Evolutionary conservation across 2,113 vertebrate species (phyloP), one percentile per base, ranked within the genome.

Genomic region (Hyperopisus bebe): DNA sequence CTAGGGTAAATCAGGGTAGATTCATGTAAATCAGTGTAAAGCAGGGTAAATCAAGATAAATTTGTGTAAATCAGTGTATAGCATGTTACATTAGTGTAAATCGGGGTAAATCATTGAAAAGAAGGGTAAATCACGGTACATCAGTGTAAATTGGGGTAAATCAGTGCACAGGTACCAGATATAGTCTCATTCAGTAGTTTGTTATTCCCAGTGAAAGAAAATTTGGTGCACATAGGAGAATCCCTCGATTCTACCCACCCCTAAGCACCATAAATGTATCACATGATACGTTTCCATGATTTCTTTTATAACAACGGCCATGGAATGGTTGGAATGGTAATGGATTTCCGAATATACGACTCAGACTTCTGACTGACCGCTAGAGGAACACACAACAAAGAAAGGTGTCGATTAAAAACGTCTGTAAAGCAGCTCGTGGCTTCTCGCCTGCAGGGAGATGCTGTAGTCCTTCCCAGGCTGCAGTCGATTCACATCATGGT

Each of bases 391-490:
- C 9, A 70, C n/a, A 31, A 70, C n/a, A 70, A 70, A 66, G 58
- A 66, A n/a, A 31, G 2, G 3, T 13, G 62, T 70, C 1, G 10
- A 3, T 31, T 80, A 5, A 13, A 6, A 80, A 42, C 0, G 2
- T 42, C 35, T 19, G 31, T 13, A 2, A 48, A 9, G 84, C 24
- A 24, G 53, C 24, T 27, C 10, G 0, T 10, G n/a, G 24, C 13
- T 35, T 35, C 84, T 91, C 1, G 96, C 96, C 95, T 96, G 96
- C 89, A 97, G 95, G 74, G 95, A 95, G 91, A 97, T 96, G 90
- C 92, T 93, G 93, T 97, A 96, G 92, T 97, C 96, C n/a, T 89
- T 94, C 55, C 96, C 96, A 51, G 96, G 96, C 55, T 84, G 90
- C 35, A 97, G 94, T 80, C 96, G 92, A 92, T 96, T 96, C 91